Percentiles rank a stretch among this genome's conserved stretches.
These are phyloP conservation scores for Salarias fasciatus DNA, from an alignment of 2,797 vertebrate genomes.

Conservation along the genomic window DNA sequence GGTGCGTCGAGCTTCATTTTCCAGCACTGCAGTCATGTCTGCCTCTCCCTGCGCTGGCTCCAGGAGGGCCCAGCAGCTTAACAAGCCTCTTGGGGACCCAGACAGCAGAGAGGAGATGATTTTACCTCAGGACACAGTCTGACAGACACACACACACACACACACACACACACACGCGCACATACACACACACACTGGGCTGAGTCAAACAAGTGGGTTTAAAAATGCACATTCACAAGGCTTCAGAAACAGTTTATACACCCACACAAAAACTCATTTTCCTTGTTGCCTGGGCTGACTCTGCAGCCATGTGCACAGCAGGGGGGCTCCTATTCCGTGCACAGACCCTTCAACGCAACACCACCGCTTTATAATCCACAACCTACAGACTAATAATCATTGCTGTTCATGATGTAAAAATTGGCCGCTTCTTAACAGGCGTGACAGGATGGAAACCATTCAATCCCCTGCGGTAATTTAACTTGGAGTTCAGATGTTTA, in stretches of 20 bases:
- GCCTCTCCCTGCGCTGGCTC: conserved; percentile 61
- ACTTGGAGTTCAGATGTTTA: conserved; percentile 54
- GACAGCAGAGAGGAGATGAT: conserved; percentile 67
- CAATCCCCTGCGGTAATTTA: conserved; percentile 39
- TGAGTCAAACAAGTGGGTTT: conserved; percentile 75
- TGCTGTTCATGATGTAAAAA: conserved; percentile 40
- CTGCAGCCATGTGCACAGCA: conserved; percentile 46
- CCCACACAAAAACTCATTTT: conserved; percentile 56
- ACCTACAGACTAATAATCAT: conserved; percentile 59
- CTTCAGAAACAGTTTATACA: conserved; percentile 64
- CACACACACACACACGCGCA: conserved; percentile 13
- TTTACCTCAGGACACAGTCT: conserved; percentile 71
- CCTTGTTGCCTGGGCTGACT: conserved; percentile 47
- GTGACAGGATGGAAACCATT: conserved; percentile 39
- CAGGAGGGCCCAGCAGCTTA: conserved; percentile 73
- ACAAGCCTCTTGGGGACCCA: conserved; percentile 76
- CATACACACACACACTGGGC: conserved; percentile 21
- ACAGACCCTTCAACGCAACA: conserved; percentile 40
- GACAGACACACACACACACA: conserved; percentile 58
- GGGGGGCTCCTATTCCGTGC: conserved; percentile 35
- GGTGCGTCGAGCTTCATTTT: conserved; percentile 74
- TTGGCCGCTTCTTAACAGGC: conserved; percentile 47
- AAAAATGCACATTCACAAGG: conserved; percentile 62
- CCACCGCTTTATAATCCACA: conserved; percentile 49
- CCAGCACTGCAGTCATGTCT: conserved; percentile 73